A percentile compares a stretch with the other conserved stretches of the same genome.
Conservation (phyloP, 2,797 vertebrate species). For the Lithobates sylvaticus region DNA sequence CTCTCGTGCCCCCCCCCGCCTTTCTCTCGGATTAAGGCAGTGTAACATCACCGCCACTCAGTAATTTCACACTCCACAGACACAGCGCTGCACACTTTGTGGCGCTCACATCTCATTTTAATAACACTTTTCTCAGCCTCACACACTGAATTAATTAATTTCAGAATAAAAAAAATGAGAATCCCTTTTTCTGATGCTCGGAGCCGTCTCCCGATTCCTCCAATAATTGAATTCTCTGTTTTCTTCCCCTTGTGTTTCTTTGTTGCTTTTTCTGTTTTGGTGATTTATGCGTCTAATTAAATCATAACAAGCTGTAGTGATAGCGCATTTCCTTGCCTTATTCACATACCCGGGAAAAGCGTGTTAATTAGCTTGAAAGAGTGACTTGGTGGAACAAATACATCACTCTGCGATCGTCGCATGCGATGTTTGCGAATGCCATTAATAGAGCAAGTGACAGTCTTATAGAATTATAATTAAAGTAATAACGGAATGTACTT, state of each 20-base stretch:
- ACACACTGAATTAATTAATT: constrained; percentile 35
- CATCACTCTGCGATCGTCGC: neutral
- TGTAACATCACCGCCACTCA: constrained; percentile 37
- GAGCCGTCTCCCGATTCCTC: neutral
- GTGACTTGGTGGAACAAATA: neutral
- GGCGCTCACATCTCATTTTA: constrained; percentile 65
- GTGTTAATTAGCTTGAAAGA: neutral
- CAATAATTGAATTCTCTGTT: neutral
- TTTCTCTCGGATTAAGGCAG: too few species aligned
- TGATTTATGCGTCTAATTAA: neutral
- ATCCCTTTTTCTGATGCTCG: neutral
- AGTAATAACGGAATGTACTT: neutral
- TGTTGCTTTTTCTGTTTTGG: neutral
- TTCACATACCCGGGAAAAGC: neutral
- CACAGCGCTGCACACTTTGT: constrained; percentile 54
- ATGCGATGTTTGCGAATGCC: too few species aligned
- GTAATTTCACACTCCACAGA: constrained; percentile 71
- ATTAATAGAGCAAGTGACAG: neutral
- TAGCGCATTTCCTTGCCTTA: neutral
- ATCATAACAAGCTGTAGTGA: neutral
- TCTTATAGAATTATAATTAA: constrained; percentile 4
- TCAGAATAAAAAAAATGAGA: neutral
- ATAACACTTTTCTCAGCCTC: constrained; percentile 63
- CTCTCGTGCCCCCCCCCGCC: too few species aligned
- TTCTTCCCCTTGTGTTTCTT: neutral